Conservation (phyloP, 2,888 invertebrate genomes). For the Antitype chi region DNA sequence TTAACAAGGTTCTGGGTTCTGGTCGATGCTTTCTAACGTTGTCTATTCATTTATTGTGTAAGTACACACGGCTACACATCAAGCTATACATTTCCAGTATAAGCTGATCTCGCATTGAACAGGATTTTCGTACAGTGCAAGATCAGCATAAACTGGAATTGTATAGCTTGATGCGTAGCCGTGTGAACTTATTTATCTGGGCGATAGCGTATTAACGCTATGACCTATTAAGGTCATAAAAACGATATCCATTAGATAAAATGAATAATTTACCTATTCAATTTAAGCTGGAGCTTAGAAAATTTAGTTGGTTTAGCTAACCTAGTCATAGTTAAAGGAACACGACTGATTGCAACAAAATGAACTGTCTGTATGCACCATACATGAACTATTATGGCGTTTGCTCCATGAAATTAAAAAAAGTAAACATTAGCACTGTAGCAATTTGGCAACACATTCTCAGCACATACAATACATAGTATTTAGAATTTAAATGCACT, state of each 20-base stretch:
- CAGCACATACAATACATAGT: conserved; percentile 19
- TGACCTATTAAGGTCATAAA: too few species aligned
- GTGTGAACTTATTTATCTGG: background rate
- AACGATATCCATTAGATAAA: background rate
- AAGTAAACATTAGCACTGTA: conserved; percentile 21
- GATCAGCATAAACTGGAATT: too few species aligned
- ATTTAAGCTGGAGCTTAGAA: background rate
- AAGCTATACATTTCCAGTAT: too few species aligned
- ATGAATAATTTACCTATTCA: background rate
- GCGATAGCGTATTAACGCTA: too few species aligned
- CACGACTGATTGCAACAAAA: background rate
- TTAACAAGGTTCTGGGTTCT: background rate
- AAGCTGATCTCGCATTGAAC: too few species aligned
- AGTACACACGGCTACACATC: too few species aligned
- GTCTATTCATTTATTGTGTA: background rate
- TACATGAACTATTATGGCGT: background rate
- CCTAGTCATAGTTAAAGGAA: background rate
- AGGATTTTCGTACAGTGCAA: too few species aligned
- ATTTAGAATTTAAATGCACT: conserved; percentile 40
- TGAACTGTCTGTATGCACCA: background rate
- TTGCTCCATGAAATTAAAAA: conserved; percentile 11
- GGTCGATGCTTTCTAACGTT: too few species aligned
- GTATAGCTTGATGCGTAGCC: too few species aligned
- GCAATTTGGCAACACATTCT: conserved; percentile 18
- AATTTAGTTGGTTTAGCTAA: background rate